These are phyloP conservation scores for Hoplostethus mediterraneus DNA, from an alignment of 2,797 vertebrate genomes.

Conservation along the genomic window DNA sequence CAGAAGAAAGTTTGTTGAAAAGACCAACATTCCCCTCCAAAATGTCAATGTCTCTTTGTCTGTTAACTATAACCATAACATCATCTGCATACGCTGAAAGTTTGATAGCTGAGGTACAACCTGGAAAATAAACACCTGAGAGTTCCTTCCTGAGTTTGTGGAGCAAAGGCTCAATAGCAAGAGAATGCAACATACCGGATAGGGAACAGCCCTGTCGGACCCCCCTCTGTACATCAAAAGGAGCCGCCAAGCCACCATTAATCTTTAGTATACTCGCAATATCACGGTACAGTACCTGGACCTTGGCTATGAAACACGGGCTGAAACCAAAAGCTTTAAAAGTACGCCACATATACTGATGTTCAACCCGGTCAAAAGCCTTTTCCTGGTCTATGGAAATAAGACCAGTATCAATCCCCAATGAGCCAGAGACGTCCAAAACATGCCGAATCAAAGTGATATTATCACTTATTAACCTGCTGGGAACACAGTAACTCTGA, in stretches of 20 bases:
- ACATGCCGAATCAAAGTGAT: constrained; percentile 5
- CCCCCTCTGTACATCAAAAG: constrained; percentile 7
- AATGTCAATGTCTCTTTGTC: not conserved
- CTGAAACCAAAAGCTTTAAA: constrained; percentile 14
- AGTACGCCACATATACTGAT: not conserved
- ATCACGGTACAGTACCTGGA: constrained; percentile 20
- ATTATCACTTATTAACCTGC: constrained; percentile 17
- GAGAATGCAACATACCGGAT: constrained; percentile 11
- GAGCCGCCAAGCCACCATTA: constrained; percentile 26
- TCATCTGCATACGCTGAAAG: too few species aligned
- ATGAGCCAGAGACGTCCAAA: too few species aligned
- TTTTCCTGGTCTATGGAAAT: too few species aligned
- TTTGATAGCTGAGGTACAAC: not conserved
- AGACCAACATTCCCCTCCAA: not conserved
- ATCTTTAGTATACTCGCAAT: constrained; percentile 10
- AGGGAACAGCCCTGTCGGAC: constrained; percentile 17
- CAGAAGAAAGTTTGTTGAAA: not conserved
- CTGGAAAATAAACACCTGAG: not conserved
- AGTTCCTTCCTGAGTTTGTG: not conserved
- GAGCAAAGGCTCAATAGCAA: constrained; percentile 12
- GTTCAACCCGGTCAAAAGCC: constrained; percentile 11
- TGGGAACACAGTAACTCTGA: constrained; percentile 17
- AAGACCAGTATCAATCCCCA: too few species aligned
- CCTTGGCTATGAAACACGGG: constrained; percentile 3
- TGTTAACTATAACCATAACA: not conserved